Percentiles rank a stretch among this genome's conserved stretches.
Evolutionary conservation across 2,888 invertebrate species (phyloP).

Genomic region (Chaetoderma sp.): DNA sequence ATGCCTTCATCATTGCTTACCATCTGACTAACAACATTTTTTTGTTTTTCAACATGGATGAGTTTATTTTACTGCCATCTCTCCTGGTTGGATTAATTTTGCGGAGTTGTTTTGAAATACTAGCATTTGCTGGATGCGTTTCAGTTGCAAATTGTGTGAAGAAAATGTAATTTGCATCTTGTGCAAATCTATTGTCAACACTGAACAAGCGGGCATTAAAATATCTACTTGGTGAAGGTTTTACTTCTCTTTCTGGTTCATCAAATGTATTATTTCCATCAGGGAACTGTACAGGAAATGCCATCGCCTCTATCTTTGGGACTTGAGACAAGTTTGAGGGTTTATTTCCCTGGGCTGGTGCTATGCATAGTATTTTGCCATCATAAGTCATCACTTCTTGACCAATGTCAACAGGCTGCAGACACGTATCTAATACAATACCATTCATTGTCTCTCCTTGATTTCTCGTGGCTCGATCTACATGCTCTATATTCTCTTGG

Average conservation of each 20-base stretch:
- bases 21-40: slow-evolving; percentile 4
- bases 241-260: neutral
- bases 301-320: slow-evolving; percentile 8
- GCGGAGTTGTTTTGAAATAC: slow-evolving; percentile 4
- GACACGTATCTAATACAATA: neutral
- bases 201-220: slow-evolving; percentile 24
- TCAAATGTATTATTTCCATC: neutral
- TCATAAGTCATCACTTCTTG: slow-evolving; percentile 13
- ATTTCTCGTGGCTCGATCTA: no score
- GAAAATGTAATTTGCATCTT: slow-evolving; percentile 30
- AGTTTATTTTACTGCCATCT: no score
- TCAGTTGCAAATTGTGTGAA: slow-evolving; percentile 28
- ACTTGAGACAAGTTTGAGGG: slow-evolving; percentile 22
- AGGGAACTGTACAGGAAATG: neutral
- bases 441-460: no score
- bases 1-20: slow-evolving; percentile 24
- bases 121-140: slow-evolving; percentile 3
- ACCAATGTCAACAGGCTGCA: slow-evolving; percentile 23
- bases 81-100: no score
- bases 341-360: slow-evolving; percentile 23
- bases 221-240: slow-evolving; percentile 11
- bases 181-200: slow-evolving; percentile 26
- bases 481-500: no score
- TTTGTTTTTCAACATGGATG: no score
- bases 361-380: slow-evolving; percentile 15